Evolutionary conservation across 2,113 vertebrate genomes (phyloP).

Genomic region (Dryoscopus gambensis): DNA sequence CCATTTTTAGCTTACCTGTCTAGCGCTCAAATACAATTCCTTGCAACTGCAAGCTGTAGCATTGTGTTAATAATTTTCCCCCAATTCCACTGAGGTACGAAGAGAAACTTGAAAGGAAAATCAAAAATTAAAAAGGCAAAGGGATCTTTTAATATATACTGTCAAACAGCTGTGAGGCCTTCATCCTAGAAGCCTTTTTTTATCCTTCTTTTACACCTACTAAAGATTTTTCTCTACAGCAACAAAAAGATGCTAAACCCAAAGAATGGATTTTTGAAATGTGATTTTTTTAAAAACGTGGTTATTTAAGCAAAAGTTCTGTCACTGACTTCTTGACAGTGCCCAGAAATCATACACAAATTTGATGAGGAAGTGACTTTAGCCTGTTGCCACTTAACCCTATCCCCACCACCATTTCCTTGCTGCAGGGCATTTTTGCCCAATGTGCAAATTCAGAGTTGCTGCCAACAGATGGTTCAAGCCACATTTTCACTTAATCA

Average conservation of each 20-base stretch:
- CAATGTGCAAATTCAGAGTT: neutral
- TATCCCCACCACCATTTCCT: neutral
- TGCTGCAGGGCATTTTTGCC: neutral
- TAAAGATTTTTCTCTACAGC: neutral
- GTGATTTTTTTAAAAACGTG: neutral
- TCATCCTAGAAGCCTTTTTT: slow-evolving; percentile 21
- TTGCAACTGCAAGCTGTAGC: neutral
- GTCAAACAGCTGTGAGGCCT: slow-evolving; percentile 28
- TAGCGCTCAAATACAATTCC: neutral
- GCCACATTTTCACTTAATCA: neutral
- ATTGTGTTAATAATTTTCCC: slow-evolving; percentile 45
- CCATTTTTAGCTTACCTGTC: slow-evolving; percentile 61
- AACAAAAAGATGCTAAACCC: neutral
- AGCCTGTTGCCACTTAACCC: neutral
- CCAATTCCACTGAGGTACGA: neutral
- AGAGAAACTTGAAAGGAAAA: slow-evolving; percentile 56
- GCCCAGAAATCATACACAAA: neutral
- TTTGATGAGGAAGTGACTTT: neutral
- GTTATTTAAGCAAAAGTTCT: neutral
- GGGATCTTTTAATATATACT: slow-evolving; percentile 38
- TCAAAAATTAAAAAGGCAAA: slow-evolving; percentile 57
- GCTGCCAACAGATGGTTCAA: neutral
- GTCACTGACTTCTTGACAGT: neutral
- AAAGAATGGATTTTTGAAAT: neutral
- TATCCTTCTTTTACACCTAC: neutral